A percentile compares a stretch with the other conserved stretches of the same genome.
Conservation (phyloP, 2,113 vertebrate genomes). For the Indicator indicator region DNA sequence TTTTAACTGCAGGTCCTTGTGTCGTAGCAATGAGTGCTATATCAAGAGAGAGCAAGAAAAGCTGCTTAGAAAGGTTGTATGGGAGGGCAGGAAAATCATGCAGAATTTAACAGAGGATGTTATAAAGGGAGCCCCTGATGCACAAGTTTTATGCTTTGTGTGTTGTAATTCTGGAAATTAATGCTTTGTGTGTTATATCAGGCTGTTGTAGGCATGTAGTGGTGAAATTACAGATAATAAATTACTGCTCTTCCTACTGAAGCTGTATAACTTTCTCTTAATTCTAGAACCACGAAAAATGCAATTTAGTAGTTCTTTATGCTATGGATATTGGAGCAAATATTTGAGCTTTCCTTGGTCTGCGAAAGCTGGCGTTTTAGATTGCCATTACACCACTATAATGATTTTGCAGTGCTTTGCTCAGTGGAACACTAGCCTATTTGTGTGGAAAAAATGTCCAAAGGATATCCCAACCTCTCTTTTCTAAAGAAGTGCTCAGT, state of each 20-base stretch:
- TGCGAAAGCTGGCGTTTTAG: conserved; percentile 25
- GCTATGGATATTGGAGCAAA: neutral
- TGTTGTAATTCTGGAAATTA: neutral
- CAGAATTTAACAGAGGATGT: neutral
- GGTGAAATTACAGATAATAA: neutral
- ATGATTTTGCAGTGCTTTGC: conserved; percentile 36
- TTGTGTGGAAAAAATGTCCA: conserved; percentile 5
- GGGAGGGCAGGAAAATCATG: neutral
- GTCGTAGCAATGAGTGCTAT: neutral
- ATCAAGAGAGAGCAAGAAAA: neutral
- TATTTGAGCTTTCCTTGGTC: conserved; percentile 13
- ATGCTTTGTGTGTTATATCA: neutral
- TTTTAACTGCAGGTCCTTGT: neutral
- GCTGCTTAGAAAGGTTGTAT: neutral
- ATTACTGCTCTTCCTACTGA: neutral
- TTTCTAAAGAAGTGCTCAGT: conserved; percentile 38
- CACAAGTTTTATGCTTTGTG: neutral
- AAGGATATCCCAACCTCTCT: conserved; percentile 12
- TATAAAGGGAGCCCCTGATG: neutral
- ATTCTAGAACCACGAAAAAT: conserved; percentile 5
- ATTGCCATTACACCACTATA: neutral
- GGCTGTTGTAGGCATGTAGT: neutral
- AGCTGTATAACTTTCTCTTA: neutral
- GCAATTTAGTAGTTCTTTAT: neutral
- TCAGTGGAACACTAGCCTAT: neutral